Evolutionary conservation across 1,140 invertebrate species (phyloP), one percentile per base, ranked within the genome.

Genomic region (Calliphora vicina): DNA sequence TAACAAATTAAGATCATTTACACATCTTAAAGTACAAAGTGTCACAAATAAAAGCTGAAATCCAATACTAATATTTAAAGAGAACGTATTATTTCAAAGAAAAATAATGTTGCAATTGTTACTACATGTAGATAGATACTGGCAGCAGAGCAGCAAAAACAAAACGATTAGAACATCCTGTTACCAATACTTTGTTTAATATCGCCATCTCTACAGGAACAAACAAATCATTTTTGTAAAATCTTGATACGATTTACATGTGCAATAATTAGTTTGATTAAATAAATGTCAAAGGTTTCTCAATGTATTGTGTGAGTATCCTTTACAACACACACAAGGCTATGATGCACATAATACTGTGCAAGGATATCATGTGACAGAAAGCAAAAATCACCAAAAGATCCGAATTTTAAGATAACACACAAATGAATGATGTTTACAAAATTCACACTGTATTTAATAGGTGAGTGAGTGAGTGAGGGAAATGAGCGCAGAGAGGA

Each of bases 311-410:
- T 20, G 2, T 35, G 26, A 29, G 26, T 74, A 13, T 35, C 12
- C 26, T 15, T 35, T 23, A 23, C 23, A 23, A 25, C n/a, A n/a
- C n/a, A n/a, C n/a, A 27, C 67, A 17, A 1, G 35, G 10, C 35
- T 20, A 12, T 23, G 10, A 17, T 23, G 20, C 20, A 67, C n/a
- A 67, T 67, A 42, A 15, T 74, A 12, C 73, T 35, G 27, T 42
- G 35, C 26, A 74, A 74, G 35, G 26, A 42, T 74, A 74, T 74
- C 73, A 74, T 29, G 35, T 74, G 73, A 35, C 73, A 74, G 35
- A 74, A 74, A 42, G 73, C 35, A 74, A 74, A 74, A 74, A 74
- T 73, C 73, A 74, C 6, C 73, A 74, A 74, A 74, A 74, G 73
- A 74, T 74, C 73, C 73, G 73, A 74, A 74, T 35, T 74, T 35